Percentiles rank a stretch among this genome's conserved stretches.
phyloP scores from a whole-genome alignment of 2,797 vertebrate species.

The Propithecus perrieri region DNA sequence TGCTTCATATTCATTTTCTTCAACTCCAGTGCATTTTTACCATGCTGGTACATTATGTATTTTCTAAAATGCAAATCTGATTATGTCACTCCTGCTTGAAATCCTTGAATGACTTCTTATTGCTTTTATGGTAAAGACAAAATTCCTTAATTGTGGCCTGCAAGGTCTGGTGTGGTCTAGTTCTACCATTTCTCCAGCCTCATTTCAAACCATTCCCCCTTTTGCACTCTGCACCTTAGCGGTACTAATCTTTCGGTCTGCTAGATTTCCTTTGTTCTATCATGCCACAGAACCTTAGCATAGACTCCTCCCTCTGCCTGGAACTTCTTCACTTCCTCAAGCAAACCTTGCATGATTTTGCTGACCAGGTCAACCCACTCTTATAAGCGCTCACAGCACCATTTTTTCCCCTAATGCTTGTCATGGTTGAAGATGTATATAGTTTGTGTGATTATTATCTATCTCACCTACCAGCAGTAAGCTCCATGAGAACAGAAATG shows the following conservation, averaged over 20 bases:
- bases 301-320: background rate
- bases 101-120: conserved; percentile 4
- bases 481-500: background rate
- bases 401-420: background rate
- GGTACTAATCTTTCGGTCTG: background rate
- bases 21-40: background rate
- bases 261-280: background rate
- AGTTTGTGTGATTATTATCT: background rate
- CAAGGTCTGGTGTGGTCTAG: background rate
- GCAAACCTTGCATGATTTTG: background rate
- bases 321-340: background rate
- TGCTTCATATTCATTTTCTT: background rate
- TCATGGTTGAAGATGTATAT: background rate
- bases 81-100: background rate
- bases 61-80: conserved; percentile 29
- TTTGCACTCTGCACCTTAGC: background rate
- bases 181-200: background rate
- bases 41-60: background rate
- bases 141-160: background rate
- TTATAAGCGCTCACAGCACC: background rate
- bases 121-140: conserved; percentile 24
- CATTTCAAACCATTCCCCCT: background rate
- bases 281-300: background rate
- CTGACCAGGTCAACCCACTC: background rate
- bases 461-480: background rate